Percentiles rank a stretch among this genome's conserved stretches.
Conservation (phyloP, 2,797 vertebrate species). For the Malacoraja senta region DNA sequence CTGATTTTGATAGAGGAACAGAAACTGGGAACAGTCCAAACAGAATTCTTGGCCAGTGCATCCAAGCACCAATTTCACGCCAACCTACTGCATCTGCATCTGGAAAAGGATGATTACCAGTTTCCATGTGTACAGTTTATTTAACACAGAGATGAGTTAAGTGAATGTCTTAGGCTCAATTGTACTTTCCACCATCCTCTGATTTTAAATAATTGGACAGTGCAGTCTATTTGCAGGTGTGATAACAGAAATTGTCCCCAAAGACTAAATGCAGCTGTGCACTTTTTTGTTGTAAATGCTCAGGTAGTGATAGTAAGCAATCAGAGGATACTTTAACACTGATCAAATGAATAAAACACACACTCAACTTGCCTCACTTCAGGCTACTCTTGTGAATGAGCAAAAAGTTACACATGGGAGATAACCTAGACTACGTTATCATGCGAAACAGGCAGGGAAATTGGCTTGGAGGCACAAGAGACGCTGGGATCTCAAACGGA, state of each 20-base stretch:
- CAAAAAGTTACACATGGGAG: background rate
- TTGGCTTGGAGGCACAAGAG: no score
- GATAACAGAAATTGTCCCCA: background rate
- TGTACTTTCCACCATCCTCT: background rate
- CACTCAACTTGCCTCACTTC: background rate
- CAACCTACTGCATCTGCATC: background rate
- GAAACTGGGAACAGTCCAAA: no score
- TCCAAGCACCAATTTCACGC: background rate
- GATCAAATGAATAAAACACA: background rate
- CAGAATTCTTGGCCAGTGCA: background rate
- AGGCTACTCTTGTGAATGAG: background rate
- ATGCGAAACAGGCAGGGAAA: no score
- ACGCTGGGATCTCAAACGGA: no score
- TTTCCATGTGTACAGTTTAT: background rate
- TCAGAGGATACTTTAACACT: conserved; percentile 5
- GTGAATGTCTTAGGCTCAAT: background rate
- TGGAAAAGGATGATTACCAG: background rate
- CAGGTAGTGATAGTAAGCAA: background rate
- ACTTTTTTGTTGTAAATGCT: background rate
- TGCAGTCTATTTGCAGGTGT: background rate
- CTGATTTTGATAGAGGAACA: background rate
- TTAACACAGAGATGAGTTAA: background rate
- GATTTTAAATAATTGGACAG: background rate
- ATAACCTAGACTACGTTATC: no score
- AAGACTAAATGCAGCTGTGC: background rate